Base-by-base conservation (phyloP, 37 sponge, comb jelly and placozoan genomes). In the Spongilla lacustris region DNA sequence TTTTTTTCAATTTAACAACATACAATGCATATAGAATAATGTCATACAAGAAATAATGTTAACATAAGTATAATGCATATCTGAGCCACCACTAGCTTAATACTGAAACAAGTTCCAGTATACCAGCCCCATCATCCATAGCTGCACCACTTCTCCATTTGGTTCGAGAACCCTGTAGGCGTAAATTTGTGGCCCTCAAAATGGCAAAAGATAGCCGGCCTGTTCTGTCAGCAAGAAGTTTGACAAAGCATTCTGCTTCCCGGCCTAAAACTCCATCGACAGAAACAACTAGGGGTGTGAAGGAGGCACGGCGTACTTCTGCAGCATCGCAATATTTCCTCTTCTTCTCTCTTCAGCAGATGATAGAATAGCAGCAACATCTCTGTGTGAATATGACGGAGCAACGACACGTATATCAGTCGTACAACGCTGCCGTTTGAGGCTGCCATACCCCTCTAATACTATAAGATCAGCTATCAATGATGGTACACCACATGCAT, bases 381-480 rank as follows among this genome's bases (percentile, higher is more conserved):
- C 28, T 0, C 81, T 24, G 21, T 24, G 10, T 67, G n/a, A 19
- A 66, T 81, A 74, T 24, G 76, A 73, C 68, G 35, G 68, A 76
- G 81, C 75, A 76, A 76, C 71, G 73, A 89, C 89, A 77, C 84
- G 70, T 23, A 89, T 30, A 89, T 89, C n/a, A n/a, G n/a, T n/a
- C 89, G 37, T 82, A 77, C 78, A 89, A 89, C 58, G 82, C 82
- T 72, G 23, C 82, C 69, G 82, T 12, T 66, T 89, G 78, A 48
- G 84, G 84, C 36, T 78, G 78, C 84, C 78, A 89, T n/a, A 81
- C 83, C 30, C 84, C 89, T 31, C 89, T 41, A 10, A 83, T 78
- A 22, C 89, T 28, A n/a, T n/a, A 29, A 89, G 79, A 48, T 83
- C 78, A 66, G 89, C 84, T 36, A 89, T 67, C 22, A 89, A 50